A percentile compares a stretch with the other conserved stretches of the same genome.
phyloP scores from a whole-genome alignment of 2,888 invertebrate species.

The Heliconius ethilla region DNA sequence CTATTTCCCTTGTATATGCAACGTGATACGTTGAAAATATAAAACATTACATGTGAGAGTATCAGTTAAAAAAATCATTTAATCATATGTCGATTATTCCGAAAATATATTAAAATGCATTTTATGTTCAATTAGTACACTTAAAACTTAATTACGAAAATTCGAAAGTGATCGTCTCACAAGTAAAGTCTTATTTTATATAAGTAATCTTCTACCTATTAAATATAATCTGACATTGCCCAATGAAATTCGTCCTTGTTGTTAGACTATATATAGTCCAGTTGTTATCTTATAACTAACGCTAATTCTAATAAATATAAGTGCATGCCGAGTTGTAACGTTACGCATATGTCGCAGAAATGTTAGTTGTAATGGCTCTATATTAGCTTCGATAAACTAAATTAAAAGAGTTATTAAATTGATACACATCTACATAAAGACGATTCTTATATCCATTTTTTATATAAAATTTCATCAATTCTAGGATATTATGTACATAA shows the following conservation, averaged over 20 bases:
- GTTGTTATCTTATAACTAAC: conserved; percentile 6
- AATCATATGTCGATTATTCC: not conserved
- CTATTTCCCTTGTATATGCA: conserved; percentile 34
- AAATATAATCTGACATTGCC: conserved; percentile 8
- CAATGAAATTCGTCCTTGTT: not conserved
- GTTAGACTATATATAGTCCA: not conserved
- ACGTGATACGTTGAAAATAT: conserved; percentile 18
- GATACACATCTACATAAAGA: conserved; percentile 6
- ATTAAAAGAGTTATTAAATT: not conserved
- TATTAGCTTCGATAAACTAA: not conserved
- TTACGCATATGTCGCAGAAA: not conserved
- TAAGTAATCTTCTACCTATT: not conserved
- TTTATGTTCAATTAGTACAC: not conserved
- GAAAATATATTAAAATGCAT: conserved; percentile 1
- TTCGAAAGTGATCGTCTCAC: not conserved
- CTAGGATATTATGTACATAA: conserved; percentile 9
- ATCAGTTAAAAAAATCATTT: not conserved
- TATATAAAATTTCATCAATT: conserved; percentile 17
- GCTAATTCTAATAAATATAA: conserved; percentile 11
- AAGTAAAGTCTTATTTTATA: conserved; percentile 4
- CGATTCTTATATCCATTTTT: conserved; percentile 1
- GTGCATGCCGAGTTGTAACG: not conserved
- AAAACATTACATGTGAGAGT: not conserved
- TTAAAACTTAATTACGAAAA: not conserved
- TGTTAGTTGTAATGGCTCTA: not conserved